Evolutionary conservation across 2,888 invertebrate genomes (phyloP), one percentile per base, ranked within the genome.

Genomic region (Ectropis crepuscularia): DNA sequence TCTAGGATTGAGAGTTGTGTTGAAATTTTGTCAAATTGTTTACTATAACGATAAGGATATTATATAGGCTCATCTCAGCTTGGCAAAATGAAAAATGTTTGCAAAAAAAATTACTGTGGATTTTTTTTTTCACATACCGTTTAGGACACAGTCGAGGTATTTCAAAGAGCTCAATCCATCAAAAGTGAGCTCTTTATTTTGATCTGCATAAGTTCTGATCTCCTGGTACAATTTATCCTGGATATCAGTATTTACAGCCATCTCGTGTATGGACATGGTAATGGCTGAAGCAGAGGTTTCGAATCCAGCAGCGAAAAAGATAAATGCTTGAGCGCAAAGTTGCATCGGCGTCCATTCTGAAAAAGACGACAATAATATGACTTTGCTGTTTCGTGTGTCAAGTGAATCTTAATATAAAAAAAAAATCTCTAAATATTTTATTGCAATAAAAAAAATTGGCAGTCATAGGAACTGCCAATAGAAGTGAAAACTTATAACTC

Each of bases 271-370:
- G 28, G 80, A 74, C 80, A 92, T 81, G 0, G 81, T 81, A 36
- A 93, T 65, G 0, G 83, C 77, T 0, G 87, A 74, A 0, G 93
- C 90, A 0, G 89, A 80, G 5, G 87, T 90, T 16, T 93, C 93
- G 58, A 88, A 93, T 0, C 93, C 93, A 53, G 91, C 93, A 7
- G 80, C 74, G 70, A 93, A 92, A 77, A 93, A 93, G 28, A 92
- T 76, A 47, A 92, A 88, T 0, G 90, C 90, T 78, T 93, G 93
- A 0, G 86, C 81, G 0, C 85, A 83, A 4, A 93, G 69, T 39
- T 93, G 89, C 2, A 81, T 78, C 43, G 81, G 71, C 1, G 87
- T 81, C 89, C 93, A 89, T 73, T 89, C 93, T 93, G 70, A 6
- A 78, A 79, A 57, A 61, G 6, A 46, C 16, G 11, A n/a, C 6